phyloP scores from a whole-genome alignment of 2,888 invertebrate species.

The Syritta pipiens region DNA sequence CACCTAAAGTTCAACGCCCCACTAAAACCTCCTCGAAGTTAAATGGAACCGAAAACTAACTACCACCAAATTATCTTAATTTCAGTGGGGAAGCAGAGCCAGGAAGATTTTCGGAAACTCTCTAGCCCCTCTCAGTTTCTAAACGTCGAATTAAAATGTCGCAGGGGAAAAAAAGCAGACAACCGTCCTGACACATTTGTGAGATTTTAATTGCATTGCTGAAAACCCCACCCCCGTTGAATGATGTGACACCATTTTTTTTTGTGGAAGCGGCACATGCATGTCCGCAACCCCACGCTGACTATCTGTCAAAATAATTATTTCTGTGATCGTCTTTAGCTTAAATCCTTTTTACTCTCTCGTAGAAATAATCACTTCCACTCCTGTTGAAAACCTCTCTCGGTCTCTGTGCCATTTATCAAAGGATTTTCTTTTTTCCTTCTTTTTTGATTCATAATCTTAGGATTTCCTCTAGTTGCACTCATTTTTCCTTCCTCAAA shows the following conservation, averaged over 20 bases:
- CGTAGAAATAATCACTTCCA: constrained; percentile 17
- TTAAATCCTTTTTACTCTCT: neutral
- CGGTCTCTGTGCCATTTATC: constrained; percentile 42
- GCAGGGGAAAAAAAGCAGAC: too few species aligned
- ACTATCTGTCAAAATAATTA: constrained; percentile 38
- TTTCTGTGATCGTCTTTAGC: neutral
- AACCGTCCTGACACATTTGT: constrained; percentile 43
- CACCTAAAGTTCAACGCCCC: too few species aligned
- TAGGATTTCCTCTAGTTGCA: constrained; percentile 44
- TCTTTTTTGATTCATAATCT: constrained; percentile 23
- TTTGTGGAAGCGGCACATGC: neutral
- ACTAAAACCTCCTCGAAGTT: too few species aligned
- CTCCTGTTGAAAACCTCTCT: constrained; percentile 11
- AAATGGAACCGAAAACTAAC: too few species aligned
- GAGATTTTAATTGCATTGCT: constrained; percentile 40
- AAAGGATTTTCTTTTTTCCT: constrained; percentile 48
- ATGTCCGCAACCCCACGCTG: neutral
- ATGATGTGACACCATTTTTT: constrained; percentile 30
- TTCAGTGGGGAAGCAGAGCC: too few species aligned
- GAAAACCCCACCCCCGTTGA: neutral
- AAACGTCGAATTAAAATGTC: too few species aligned
- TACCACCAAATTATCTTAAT: too few species aligned
- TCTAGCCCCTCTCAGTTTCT: too few species aligned
- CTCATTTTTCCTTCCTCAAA: constrained; percentile 41
- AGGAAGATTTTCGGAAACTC: too few species aligned